phyloP scores from a whole-genome alignment of 2,113 vertebrate species.

The Macrotus californicus region DNA sequence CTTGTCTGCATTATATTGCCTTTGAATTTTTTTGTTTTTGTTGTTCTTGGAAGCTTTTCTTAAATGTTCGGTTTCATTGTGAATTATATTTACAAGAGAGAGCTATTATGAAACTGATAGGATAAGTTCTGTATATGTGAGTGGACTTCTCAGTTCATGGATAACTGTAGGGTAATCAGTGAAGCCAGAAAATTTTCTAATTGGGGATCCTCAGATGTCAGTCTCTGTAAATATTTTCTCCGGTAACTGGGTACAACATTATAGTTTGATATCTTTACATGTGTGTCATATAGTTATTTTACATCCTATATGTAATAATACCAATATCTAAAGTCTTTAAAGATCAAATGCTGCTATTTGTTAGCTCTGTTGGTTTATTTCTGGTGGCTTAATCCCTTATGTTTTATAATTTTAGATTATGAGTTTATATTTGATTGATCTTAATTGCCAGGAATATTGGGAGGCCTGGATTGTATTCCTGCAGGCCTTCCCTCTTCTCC shows the following conservation, averaged over 20 bases:
- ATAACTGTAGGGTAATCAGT: background rate
- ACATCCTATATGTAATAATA: background rate
- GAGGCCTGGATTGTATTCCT: background rate
- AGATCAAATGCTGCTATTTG: background rate
- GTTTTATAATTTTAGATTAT: background rate
- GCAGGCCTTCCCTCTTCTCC: background rate
- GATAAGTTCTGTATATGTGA: background rate
- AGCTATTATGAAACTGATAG: background rate
- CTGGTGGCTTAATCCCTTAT: background rate
- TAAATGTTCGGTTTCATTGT: background rate
- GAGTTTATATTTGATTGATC: background rate
- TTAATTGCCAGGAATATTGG: background rate
- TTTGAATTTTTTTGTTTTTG: constrained; percentile 11
- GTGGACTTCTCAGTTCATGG: background rate
- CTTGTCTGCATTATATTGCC: background rate
- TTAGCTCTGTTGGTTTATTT: background rate
- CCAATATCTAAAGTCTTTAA: background rate
- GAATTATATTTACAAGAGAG: background rate
- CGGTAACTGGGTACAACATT: background rate
- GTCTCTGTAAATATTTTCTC: background rate
- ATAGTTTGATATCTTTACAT: background rate
- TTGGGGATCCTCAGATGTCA: background rate
- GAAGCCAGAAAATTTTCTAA: background rate
- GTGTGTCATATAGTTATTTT: background rate
- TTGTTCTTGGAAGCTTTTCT: background rate